Evolutionary conservation across 2,113 vertebrate species (phyloP), one percentile per base, ranked within the genome.

Genomic region (Sceloporus tristichus): DNA sequence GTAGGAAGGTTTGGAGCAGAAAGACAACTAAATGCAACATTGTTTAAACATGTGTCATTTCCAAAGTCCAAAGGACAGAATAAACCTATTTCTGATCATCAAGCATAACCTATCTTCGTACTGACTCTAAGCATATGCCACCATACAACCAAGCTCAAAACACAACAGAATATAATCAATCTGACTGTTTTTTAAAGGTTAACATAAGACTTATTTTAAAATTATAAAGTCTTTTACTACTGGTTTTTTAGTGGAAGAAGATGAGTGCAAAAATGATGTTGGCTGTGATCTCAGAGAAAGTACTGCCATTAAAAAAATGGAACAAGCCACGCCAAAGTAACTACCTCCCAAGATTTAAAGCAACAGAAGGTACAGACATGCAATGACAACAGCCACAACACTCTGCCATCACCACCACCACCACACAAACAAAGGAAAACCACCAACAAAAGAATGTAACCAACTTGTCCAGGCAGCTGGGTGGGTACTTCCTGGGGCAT

Each of bases 381-480:
- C 1, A 42, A 23, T 23, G 65, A 21, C 54, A 25, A n/a, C 1
- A 27, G 25, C 25, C 84, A 66, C 73, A 19, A n/a, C 56, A n/a
- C 40, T 90, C 85, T 53, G 90, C 78, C 73, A 62, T 38, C 54
- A 54, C 23, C 92, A 53, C 13, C 27, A 71, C 27, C 9, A 71
- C 27, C 0, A 34, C 53, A 56, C 0, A 65, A 1, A 13, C 79
- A 34, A 23, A 86, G 2, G 16, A 73, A 8, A 70, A 54, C 87
- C 40, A 80, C 38, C 48, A 70, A 87, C 53, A n/a, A 86, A 18
- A 82, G 53, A 94, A 85, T 90, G 92, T 79, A 92, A 95, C 97
- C 90, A 92, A 99, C 98, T 98, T 99, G 98, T 98, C 97, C 97
- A 1, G 98, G 94, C 94, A 98, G 95, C 92, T 97, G 89, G 19